Percentiles rank a stretch among this genome's conserved stretches.
Evolutionary conservation across 2,797 vertebrate species (phyloP).

Genomic region (Sebastes hopkinsi): DNA sequence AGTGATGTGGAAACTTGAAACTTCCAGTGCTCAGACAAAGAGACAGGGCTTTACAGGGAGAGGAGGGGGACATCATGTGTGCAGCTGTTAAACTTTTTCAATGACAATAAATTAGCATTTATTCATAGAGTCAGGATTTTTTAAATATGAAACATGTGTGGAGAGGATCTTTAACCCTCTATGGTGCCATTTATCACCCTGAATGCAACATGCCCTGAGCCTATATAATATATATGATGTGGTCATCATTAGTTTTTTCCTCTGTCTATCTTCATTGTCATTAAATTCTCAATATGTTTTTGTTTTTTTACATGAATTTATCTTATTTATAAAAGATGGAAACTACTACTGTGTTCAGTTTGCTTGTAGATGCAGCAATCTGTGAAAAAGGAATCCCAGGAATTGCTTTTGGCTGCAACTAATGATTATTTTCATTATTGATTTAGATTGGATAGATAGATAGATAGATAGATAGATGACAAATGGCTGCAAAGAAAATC

Average conservation of each 20-base stretch:
- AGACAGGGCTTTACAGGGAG: not conserved
- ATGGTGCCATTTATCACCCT: not conserved
- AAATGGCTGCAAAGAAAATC: too few relatives aligned
- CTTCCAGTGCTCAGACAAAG: too few relatives aligned
- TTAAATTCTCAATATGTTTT: not conserved
- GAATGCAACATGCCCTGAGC: not conserved
- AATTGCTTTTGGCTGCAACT: not conserved
- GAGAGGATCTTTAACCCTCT: not conserved
- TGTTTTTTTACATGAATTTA: too few relatives aligned
- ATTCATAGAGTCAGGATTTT: not conserved
- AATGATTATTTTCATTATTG: not conserved
- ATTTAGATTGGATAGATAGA: too few relatives aligned
- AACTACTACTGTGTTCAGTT: not conserved
- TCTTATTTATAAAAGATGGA: not conserved
- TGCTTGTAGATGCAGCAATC: not conserved
- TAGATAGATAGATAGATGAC: too few relatives aligned
- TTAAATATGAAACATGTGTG: fast-evolving
- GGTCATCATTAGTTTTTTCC: too few relatives aligned
- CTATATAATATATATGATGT: too few relatives aligned
- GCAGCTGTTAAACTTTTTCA: not conserved
- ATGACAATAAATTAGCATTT: not conserved
- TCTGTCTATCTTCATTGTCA: not conserved
- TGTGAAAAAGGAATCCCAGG: not conserved
- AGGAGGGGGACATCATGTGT: not conserved
- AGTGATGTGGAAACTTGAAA: not conserved